Evolutionary conservation across 2,888 invertebrate species (phyloP), one percentile per base, ranked within the genome.

Genomic region (Lasioglossum oenotherae): DNA sequence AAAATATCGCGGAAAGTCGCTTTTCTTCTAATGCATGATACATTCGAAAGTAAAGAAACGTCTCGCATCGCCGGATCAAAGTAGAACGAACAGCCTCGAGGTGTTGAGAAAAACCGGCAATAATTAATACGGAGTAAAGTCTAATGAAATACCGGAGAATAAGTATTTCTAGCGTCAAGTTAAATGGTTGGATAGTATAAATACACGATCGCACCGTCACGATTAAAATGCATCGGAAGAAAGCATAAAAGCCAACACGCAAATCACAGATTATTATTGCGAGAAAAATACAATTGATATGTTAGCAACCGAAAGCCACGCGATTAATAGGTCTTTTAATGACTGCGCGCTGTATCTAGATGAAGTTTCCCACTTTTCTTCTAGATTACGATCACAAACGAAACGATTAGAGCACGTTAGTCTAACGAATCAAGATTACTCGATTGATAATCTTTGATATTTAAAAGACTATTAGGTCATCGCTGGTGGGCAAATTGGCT

Each of bases 61-160:
- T 35, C 19, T 67, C 67, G 35, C 35, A 10, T 35, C 19, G 35
- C 35, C 31, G 35, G 67, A 35, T 35, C 31, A 67, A 67, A 67
- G 67, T 67, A 67, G 67, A 67, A 67, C 67, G 35, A 31, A 19
- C 67, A 35, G 67, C 67, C 67, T 31, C 35, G 35, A 67, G 67
- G 12, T 67, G 67, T 6, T 31, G 67, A 67, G 23, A 67, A 67
- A 67, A 67, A 35, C 19, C 67, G 35, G 23, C 35, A 19, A 35
- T 67, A 67, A 35, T 64, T 35, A 67, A 67, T 67, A 35, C 67
- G 35, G 67, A 23, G 67, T 67, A 67, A 35, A 67, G 67, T 67
- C 67, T 67, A 67, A 67, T 67, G 67, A 35, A 35, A 35, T 35
- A 67, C 23, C 19, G 10, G 4, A 19, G 23, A 67, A 35, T 35